Percentiles rank a stretch among this genome's conserved stretches.
Conservation (phyloP, 2,888 invertebrate species). For the Chrysomela aeneicollis region DNA sequence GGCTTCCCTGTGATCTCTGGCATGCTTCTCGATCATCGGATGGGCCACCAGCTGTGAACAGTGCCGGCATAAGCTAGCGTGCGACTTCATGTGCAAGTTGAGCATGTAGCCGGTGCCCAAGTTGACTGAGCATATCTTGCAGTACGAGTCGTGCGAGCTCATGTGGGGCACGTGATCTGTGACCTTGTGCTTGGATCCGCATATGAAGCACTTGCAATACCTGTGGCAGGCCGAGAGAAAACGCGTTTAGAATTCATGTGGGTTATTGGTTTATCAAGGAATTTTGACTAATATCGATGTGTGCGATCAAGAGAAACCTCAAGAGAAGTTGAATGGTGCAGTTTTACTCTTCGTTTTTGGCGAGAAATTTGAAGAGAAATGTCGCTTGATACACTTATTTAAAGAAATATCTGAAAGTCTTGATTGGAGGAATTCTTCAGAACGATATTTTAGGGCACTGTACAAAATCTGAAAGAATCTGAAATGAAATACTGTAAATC, state of each 20-base stretch:
- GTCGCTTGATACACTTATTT: no score
- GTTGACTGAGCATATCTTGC: slow-evolving; percentile 33
- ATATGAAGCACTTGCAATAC: slow-evolving; percentile 35
- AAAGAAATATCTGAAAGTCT: no score
- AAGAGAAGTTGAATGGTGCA: no score
- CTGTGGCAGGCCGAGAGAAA: slow-evolving; percentile 25
- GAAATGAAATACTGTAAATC: no score
- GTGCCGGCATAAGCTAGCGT: slow-evolving; percentile 27
- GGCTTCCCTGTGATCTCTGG: slow-evolving; percentile 15
- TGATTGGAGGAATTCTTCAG: no score
- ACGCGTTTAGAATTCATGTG: background rate
- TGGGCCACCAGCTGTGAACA: slow-evolving; percentile 32
- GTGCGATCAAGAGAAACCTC: no score
- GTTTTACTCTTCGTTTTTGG: no score
- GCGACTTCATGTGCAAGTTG: slow-evolving; percentile 40
- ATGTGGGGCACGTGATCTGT: slow-evolving; percentile 39
- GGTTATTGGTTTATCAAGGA: no score
- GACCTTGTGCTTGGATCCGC: slow-evolving; percentile 26
- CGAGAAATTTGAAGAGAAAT: no score
- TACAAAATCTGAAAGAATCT: no score
- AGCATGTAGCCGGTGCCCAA: slow-evolving; percentile 41
- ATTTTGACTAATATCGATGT: no score
- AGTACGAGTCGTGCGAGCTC: slow-evolving; percentile 34
- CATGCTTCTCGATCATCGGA: slow-evolving; percentile 22
- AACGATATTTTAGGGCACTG: no score